These are phyloP conservation scores for Gulo gulo DNA, from an alignment of 2,113 vertebrate genomes.

Conservation along the genomic window DNA sequence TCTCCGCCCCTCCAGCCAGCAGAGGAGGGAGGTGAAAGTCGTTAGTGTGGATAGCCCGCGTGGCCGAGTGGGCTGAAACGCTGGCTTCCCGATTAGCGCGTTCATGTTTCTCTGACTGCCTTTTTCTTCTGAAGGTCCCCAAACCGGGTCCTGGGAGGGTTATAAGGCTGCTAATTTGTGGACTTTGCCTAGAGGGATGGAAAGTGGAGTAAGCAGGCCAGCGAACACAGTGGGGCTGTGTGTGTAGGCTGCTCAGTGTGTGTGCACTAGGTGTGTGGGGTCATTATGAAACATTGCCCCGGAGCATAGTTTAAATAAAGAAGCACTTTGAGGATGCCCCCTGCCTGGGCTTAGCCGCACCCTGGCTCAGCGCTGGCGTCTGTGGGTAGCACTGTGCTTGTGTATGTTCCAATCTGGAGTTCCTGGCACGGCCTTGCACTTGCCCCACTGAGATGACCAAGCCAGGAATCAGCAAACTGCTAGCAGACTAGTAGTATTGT, in stretches of 20 bases:
- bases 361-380: not conserved
- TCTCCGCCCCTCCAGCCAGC: conserved; percentile 60
- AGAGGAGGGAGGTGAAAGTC: conserved; percentile 54
- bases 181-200: conserved; percentile 41
- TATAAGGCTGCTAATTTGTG: conserved; percentile 51
- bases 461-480: conserved; percentile 44
- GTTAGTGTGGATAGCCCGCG: conserved; percentile 46
- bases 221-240: conserved; percentile 51
- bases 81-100: conserved; percentile 34
- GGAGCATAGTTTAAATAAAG: conserved; percentile 63
- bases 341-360: not conserved
- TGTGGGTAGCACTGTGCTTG: conserved; percentile 32
- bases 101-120: conserved; percentile 40
- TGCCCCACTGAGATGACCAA: conserved; percentile 46
- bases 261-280: conserved; percentile 56
- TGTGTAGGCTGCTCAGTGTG: conserved; percentile 19
- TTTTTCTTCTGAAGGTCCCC: conserved; percentile 38
- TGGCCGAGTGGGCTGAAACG: conserved; percentile 44
- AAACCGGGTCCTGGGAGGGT: conserved; percentile 16
- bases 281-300: conserved; percentile 51
- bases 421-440: conserved; percentile 58
- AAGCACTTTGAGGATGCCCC: conserved; percentile 64
- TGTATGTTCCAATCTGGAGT: conserved; percentile 35
- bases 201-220: conserved; percentile 55
- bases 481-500: conserved; percentile 51